Evolutionary conservation across 2,797 vertebrate species (phyloP).

Genomic region (Sandelia bainsii): DNA sequence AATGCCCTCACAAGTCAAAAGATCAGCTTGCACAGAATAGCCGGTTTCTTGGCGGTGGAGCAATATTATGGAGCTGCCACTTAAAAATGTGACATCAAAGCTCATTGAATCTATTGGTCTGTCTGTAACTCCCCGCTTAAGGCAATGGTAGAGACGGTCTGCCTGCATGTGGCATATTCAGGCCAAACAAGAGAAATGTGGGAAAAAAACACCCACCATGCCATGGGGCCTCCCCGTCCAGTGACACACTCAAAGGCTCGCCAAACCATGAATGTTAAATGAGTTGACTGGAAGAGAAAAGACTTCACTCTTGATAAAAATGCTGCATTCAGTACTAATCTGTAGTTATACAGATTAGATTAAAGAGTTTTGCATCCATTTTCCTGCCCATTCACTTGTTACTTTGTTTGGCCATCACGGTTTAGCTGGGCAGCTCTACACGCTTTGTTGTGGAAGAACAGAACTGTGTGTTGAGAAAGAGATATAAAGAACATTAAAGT

Average conservation of each 20-base stretch:
- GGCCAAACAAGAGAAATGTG: slow-evolving; percentile 67
- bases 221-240: slow-evolving; percentile 63
- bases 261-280: slow-evolving; percentile 69
- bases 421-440: slow-evolving; percentile 19
- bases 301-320: slow-evolving; percentile 51
- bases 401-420: slow-evolving; percentile 40
- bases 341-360: slow-evolving; percentile 47
- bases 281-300: slow-evolving; percentile 61
- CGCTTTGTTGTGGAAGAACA: slow-evolving; percentile 38
- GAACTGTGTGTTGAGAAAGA: slow-evolving; percentile 1
- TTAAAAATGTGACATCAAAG: slow-evolving; percentile 60
- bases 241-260: slow-evolving; percentile 56
- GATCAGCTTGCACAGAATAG: slow-evolving; percentile 23
- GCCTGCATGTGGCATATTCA: slow-evolving; percentile 78
- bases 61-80: slow-evolving; percentile 61
- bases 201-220: slow-evolving; percentile 62
- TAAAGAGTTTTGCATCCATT: slow-evolving; percentile 58
- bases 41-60: slow-evolving; percentile 31
- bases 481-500: slow-evolving; percentile 17
- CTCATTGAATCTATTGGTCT: slow-evolving; percentile 47
- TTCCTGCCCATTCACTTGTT: slow-evolving; percentile 55
- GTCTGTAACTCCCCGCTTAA: slow-evolving; percentile 34
- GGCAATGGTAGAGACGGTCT: slow-evolving; percentile 53
- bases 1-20: slow-evolving; percentile 32
- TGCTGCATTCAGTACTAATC: slow-evolving; percentile 53